Conservation (phyloP, 2,113 vertebrate genomes). For the Urocolius indicus region DNA sequence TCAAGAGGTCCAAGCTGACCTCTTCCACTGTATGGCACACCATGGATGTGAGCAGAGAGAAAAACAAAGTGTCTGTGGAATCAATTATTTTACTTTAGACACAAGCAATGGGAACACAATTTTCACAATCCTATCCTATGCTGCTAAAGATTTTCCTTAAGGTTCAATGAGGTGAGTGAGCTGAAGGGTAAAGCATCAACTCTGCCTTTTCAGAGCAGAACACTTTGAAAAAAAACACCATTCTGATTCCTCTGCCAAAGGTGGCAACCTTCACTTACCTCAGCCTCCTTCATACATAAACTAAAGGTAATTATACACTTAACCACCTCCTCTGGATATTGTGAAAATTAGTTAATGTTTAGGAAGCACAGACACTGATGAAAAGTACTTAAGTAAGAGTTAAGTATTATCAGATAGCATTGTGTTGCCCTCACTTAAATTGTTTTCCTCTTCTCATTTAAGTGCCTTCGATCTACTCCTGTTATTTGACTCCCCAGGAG, state of each 20-base stretch:
- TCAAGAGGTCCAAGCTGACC: neutral
- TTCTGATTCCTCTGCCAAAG: neutral
- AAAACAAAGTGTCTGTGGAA: neutral
- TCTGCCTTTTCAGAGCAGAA: neutral
- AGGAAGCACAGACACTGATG: neutral
- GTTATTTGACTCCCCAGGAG: neutral
- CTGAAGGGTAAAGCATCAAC: neutral
- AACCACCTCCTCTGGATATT: neutral
- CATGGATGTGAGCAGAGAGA: neutral
- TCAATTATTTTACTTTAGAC: neutral
- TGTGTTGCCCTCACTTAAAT: neutral
- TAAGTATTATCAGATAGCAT: constrained; percentile 13
- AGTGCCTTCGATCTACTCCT: neutral
- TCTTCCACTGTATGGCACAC: neutral
- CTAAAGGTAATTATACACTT: neutral
- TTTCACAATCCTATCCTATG: neutral
- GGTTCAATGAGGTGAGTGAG: neutral
- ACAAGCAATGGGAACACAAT: neutral
- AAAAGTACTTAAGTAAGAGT: neutral
- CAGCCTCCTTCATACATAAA: neutral
- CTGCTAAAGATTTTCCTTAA: neutral
- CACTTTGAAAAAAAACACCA: neutral
- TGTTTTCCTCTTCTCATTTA: neutral
- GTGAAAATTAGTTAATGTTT: constrained; percentile 38
- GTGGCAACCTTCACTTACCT: neutral